Percentiles rank a stretch among this genome's conserved stretches.
Evolutionary conservation across 2,113 vertebrate species (phyloP).

Genomic region (Heterotilapia buettikoferi): DNA sequence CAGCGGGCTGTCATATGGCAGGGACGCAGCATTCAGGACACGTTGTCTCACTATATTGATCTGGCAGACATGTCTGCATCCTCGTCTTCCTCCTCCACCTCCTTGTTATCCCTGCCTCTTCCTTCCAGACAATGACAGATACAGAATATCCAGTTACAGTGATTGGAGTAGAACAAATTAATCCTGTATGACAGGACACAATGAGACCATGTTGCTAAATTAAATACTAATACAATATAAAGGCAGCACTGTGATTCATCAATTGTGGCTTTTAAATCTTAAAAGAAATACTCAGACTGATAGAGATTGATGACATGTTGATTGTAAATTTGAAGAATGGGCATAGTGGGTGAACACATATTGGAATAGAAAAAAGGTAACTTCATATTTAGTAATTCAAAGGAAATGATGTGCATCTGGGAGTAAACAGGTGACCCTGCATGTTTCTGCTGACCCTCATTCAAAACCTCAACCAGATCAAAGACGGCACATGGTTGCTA

Average conservation of each 20-base stretch:
- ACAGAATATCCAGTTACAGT: neutral
- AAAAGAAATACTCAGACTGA: neutral
- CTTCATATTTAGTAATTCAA: conserved; percentile 22
- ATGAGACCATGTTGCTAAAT: neutral
- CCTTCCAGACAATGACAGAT: conserved; percentile 6
- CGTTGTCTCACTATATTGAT: conserved; percentile 31
- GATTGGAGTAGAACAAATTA: neutral
- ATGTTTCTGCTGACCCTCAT: conserved; percentile 53
- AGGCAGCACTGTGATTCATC: conserved; percentile 1
- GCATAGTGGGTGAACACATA: conserved; percentile 52
- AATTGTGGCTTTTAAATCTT: conserved; percentile 15
- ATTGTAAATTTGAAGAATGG: conserved; percentile 39
- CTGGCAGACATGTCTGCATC: conserved; percentile 38
- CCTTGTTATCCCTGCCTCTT: conserved; percentile 1
- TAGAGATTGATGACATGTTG: conserved; percentile 15
- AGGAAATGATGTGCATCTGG: conserved; percentile 44
- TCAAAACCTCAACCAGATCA: conserved; percentile 57
- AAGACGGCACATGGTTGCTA: conserved; percentile 53
- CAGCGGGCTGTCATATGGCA: conserved; percentile 33
- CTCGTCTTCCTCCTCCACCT: conserved; percentile 9
- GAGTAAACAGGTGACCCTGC: conserved; percentile 34
- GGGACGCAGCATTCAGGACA: conserved; percentile 38
- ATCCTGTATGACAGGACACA: neutral
- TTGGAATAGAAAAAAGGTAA: conserved; percentile 29
- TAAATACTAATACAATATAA: neutral